Conservation (phyloP, 2,888 invertebrate species). For the Ochropacha duplaris region DNA sequence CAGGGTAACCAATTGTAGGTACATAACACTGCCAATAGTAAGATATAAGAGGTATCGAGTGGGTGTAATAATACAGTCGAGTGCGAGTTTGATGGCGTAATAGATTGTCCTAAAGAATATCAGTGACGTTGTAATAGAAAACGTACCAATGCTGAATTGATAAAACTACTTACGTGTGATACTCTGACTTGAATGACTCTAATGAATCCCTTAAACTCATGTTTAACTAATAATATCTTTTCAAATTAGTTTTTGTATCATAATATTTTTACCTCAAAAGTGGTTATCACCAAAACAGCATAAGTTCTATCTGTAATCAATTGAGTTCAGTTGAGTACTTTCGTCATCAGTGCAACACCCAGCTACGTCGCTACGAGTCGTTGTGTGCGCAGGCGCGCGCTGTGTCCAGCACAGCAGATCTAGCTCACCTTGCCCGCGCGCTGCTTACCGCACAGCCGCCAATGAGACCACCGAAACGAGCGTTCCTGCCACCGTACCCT, state of each 20-base stretch:
- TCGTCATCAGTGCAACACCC: conserved; percentile 87
- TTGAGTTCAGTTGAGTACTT: not conserved
- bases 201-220: too few species aligned
- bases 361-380: conserved; percentile 92
- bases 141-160: too few species aligned
- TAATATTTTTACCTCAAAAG: too few species aligned
- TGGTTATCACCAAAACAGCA: too few species aligned
- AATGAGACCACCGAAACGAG: conserved; percentile 86
- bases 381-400: conserved; percentile 90
- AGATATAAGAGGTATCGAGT: not conserved
- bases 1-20: too few species aligned
- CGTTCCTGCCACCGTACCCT: conserved; percentile 81
- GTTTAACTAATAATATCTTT: too few species aligned
- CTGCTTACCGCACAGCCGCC: conserved; percentile 87
- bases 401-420: conserved; percentile 88
- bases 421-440: conserved; percentile 91
- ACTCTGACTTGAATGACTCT: too few species aligned
- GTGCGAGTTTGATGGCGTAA: not conserved
- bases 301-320: too few species aligned
- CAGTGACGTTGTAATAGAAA: too few species aligned
- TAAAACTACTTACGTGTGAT: too few species aligned
- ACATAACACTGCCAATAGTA: not conserved
- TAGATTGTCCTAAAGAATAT: not conserved
- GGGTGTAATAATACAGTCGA: not conserved
- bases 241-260: too few species aligned